phyloP scores from a whole-genome alignment of 2,113 vertebrate genomes.

The Pedionomus torquatus region DNA sequence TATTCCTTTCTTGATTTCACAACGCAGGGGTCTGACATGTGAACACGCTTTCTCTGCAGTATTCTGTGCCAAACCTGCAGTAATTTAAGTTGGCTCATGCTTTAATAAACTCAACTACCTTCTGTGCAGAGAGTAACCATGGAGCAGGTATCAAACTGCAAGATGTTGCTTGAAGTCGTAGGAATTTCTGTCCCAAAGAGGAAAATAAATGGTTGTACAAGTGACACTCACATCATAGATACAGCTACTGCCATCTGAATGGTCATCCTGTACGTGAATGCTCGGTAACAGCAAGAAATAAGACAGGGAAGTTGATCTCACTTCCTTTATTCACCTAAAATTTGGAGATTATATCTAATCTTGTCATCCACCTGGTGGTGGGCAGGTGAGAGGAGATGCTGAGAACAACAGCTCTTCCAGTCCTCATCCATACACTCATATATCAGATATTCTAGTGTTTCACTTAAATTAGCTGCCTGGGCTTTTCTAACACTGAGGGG shows the following conservation, averaged over 20 bases:
- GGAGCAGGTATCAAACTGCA: neutral
- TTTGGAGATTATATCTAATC: neutral
- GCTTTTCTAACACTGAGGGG: neutral
- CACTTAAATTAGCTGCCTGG: neutral
- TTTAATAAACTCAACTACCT: neutral
- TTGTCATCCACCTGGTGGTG: neutral
- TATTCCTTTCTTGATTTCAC: neutral
- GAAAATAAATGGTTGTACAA: neutral
- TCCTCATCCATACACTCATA: too few relatives aligned
- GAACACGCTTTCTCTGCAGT: neutral
- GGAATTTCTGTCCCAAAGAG: neutral
- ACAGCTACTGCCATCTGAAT: fast-evolving
- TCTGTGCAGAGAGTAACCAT: neutral
- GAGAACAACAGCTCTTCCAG: neutral
- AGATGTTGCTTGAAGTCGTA: neutral
- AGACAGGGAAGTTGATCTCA: neutral
- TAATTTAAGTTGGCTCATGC: neutral
- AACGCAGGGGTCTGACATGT: neutral
- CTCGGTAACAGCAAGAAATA: neutral
- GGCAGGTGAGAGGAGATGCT: neutral
- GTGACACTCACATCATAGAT: neutral
- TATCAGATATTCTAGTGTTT: too few relatives aligned
- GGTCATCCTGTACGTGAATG: neutral
- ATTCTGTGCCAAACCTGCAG: neutral
- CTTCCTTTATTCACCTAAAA: neutral